A percentile compares a stretch with the other conserved stretches of the same genome.
These are phyloP conservation scores for Plotosus lineatus DNA, from an alignment of 2,113 vertebrate genomes.

Conservation along the genomic window DNA sequence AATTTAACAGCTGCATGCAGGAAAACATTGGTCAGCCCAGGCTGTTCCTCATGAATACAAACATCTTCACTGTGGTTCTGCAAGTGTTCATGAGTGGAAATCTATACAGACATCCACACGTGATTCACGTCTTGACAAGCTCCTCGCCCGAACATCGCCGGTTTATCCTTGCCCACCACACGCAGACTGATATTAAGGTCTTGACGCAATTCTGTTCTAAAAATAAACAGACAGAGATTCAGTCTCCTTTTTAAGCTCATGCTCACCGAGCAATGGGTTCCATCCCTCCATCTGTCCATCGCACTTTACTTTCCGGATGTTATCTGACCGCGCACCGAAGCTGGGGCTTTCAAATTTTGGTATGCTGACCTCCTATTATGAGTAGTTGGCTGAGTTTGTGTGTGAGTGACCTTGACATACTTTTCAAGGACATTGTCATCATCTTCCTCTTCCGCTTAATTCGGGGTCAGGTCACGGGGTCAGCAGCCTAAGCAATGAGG, in stretches of 20 bases:
- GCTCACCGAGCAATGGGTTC: no score
- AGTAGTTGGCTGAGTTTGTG: no score
- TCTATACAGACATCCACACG: constrained; percentile 45
- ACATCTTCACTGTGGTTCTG: constrained; percentile 36
- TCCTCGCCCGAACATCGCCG: constrained; percentile 38
- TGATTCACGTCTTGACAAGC: constrained; percentile 49
- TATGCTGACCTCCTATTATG: no score
- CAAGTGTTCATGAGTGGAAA: constrained; percentile 39
- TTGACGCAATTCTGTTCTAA: constrained; percentile 20
- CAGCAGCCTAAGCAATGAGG: no score
- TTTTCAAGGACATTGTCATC: no score
- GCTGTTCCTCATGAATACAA: constrained; percentile 12
- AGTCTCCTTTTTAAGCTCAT: constrained; percentile 17
- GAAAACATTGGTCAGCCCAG: constrained; percentile 31
- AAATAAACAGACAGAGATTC: background rate
- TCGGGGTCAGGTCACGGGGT: no score
- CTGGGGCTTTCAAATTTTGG: no score
- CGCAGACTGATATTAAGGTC: constrained; percentile 30
- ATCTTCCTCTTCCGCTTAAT: no score
- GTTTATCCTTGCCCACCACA: constrained; percentile 21
- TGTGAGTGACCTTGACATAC: no score
- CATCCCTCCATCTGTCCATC: no score
- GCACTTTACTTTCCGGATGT: no score
- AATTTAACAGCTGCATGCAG: constrained; percentile 34
- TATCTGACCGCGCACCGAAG: no score